Base-by-base conservation (phyloP, 2,888 invertebrate genomes). In the Torymus texanus region DNA sequence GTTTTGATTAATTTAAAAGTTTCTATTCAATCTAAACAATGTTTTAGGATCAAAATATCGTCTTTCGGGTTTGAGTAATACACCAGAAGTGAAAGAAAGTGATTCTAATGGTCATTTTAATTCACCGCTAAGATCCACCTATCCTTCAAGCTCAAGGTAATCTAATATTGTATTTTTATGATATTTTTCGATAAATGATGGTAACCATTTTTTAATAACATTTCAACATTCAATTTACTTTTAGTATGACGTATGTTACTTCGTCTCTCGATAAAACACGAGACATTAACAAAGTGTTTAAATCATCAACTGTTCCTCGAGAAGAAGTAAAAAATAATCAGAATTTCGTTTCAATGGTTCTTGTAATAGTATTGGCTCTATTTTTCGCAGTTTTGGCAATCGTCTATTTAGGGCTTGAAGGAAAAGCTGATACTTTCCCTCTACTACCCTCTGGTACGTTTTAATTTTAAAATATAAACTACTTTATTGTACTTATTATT, bases 311-410 rank as follows among this genome's bases (percentile, higher is more conserved):
- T 51, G n/a, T 10, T 63, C 83, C 70, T 62, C 41, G 75, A 65
- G 80, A 87, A 79, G 89, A 90, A 71, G 88, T 83, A n/a, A 88
- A 88, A 73, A 90, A 88, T 81, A 88, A 87, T 81, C 89, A 89
- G 81, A 90, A 90, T 75, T 83, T 89, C 82, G 85, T 91, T n/a
- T 91, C 91, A 14, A 88, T 90, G 88, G 84, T 91, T 75, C 86
- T 91, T 76, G 86, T 91, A 61, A 83, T 87, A 51, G 88, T 90
- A 21, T 85, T 89, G 61, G 88, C 88, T 53, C 82, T 90, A 66
- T 91, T 91, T 85, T 91, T 91, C 81, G 86, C 88, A 71, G 84
- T 87, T 53, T 84, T 91, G 83, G 91, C 89, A 5, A 84, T 91
- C 80, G 86, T 91, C 81, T 91, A 91, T 84, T 84, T 91, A 81